Conservation (phyloP, 2,888 invertebrate species). For the Pecten maximus region DNA sequence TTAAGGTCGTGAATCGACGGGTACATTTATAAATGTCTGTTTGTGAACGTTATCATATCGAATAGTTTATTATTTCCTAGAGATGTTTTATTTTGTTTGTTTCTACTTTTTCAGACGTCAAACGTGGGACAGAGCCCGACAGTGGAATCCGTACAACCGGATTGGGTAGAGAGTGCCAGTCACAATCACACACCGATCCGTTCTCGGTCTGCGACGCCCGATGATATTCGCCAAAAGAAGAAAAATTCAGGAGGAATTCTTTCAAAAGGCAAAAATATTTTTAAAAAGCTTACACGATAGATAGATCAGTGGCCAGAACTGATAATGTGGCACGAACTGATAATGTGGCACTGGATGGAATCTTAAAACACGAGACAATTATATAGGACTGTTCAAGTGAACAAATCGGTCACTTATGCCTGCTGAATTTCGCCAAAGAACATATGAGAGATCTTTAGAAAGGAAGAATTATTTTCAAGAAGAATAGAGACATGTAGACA, state of each 20-base stretch:
- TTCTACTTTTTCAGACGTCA: slow-evolving; percentile 51
- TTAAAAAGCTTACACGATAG: slow-evolving; percentile 77
- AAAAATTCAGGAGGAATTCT: slow-evolving; percentile 72
- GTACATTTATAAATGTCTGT: background rate
- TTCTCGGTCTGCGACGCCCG: slow-evolving; percentile 65
- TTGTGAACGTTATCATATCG: background rate
- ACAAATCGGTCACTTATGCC: no score
- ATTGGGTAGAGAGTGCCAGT: slow-evolving; percentile 48
- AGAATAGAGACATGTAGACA: no score
- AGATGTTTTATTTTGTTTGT: background rate
- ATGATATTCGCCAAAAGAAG: slow-evolving; percentile 72
- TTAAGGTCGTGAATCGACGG: no score
- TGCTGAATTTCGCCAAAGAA: no score
- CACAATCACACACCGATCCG: slow-evolving; percentile 44
- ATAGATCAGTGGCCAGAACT: no score
- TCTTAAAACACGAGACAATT: no score
- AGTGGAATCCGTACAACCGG: slow-evolving; percentile 61
- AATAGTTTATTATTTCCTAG: background rate
- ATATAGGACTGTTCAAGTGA: no score
- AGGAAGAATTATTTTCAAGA: no score
- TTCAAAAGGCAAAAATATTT: slow-evolving; percentile 78
- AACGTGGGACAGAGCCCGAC: slow-evolving; percentile 57
- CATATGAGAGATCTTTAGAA: no score
- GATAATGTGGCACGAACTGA: no score
- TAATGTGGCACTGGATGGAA: no score